Base-by-base conservation (phyloP, 2,113 vertebrate genomes). In the Heterocephalus glaber region DNA sequence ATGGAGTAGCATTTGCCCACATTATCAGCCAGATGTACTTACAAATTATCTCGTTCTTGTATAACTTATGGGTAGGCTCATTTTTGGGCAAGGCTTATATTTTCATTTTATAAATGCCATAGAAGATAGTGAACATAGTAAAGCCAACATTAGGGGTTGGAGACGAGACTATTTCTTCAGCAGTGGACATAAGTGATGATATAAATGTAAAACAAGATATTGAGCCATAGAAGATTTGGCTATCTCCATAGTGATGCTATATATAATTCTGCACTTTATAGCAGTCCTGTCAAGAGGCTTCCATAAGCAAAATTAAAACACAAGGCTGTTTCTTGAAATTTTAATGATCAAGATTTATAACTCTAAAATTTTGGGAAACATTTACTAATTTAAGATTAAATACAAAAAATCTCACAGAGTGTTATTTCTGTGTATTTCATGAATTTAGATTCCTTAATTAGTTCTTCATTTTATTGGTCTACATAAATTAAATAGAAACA, bases 401-500 rank as follows among this genome's bases (percentile, higher is more conserved):
- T 11, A 88, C 17, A 88, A 94, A 88, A 89, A 30, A 89, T 65
- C 60, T 52, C 66, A 90, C 44, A 79, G 61, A 89, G 83, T 26
- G 49, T 41, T 88, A 49, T 92, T 91, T 92, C 28, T 91, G 33
- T 80, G 14, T 2, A 61, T 90, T 94, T 44, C 44, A 93, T 80
- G 24, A 94, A 90, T 90, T 95, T 96, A 93, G 26, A 81, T 66
- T 86, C 26, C 28, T 86, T 74, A 68, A 86, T 35, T 44, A 86
- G 24, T 83, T 86, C n/a, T 89, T 91, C 33, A 83, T 68, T 85
- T 66, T 87, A 87, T 63, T 87, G 33, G 49, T 54, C 13, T 80
- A 92, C 86, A 87, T 44, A 87, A 91, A 82, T 68, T 87, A 86
- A 92, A 95, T 47, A 96, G 60, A 80, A 95, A 79, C 19, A 94